Conservation (phyloP, 2,113 vertebrate genomes). For the Salvelinus alpinus region DNA sequence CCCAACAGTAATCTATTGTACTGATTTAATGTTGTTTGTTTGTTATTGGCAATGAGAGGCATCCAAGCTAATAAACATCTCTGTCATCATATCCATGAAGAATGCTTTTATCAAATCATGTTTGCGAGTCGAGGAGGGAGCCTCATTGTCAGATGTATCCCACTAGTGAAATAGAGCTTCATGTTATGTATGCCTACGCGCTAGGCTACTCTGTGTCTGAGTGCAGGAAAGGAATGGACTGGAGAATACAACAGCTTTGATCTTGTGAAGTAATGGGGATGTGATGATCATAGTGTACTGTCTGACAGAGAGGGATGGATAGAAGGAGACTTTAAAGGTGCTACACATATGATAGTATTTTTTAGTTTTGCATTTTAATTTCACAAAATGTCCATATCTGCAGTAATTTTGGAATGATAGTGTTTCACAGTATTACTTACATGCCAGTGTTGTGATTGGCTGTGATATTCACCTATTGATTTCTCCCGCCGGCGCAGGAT, state of each 20-base stretch:
- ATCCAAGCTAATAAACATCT: neutral
- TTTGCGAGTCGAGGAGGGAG: neutral
- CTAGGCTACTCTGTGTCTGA: neutral
- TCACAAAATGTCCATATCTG: too few species aligned
- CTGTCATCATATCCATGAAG: neutral
- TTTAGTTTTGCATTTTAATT: too few species aligned
- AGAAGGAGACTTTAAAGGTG: too few species aligned
- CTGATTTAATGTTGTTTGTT: neutral
- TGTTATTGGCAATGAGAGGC: neutral
- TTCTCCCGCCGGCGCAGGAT: too few species aligned
- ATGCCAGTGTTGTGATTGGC: too few species aligned
- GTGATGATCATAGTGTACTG: neutral
- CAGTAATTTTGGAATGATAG: too few species aligned
- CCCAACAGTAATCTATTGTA: neutral
- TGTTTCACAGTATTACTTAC: too few species aligned
- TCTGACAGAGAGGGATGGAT: too few species aligned
- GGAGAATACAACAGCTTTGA: slow-evolving; percentile 11
- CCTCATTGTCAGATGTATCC: neutral
- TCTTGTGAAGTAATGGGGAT: slow-evolving; percentile 3
- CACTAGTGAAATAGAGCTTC: neutral
- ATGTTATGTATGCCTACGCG: neutral
- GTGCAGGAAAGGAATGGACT: neutral
- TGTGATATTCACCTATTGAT: too few species aligned
- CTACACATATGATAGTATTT: too few species aligned
- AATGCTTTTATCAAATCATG: neutral